Percentiles rank a stretch among this genome's conserved stretches.
Conservation (phyloP, 2,888 invertebrate genomes). For the Meteorus colon region DNA sequence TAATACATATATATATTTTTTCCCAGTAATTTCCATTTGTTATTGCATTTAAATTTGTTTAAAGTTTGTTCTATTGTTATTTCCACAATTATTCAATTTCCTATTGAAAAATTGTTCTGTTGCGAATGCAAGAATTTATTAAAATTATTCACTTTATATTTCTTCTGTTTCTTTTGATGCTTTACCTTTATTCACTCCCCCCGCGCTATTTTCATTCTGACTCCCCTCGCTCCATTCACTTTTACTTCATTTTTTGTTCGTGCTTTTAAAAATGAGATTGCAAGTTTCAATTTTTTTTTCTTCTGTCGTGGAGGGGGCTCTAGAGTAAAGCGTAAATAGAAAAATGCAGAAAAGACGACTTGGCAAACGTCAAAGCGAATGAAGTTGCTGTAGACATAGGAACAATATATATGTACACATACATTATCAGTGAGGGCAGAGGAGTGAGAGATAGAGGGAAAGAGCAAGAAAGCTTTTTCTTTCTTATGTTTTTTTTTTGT, state of each 20-base stretch:
- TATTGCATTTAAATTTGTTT: too few relatives aligned
- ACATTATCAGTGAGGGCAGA: not conserved
- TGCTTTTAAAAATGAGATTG: slow-evolving; percentile 30
- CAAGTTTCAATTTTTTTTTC: slow-evolving; percentile 13
- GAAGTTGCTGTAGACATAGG: slow-evolving; percentile 19
- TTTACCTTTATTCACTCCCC: not conserved
- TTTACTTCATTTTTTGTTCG: not conserved
- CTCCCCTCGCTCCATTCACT: not conserved
- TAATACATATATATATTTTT: not conserved
- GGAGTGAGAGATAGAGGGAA: not conserved
- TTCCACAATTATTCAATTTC: too few relatives aligned
- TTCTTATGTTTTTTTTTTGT: slow-evolving; percentile 19
- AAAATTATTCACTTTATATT: slow-evolving; percentile 21
- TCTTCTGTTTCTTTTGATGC: not conserved
- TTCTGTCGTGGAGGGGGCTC: not conserved
- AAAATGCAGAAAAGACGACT: slow-evolving; percentile 39
- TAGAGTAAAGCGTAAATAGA: slow-evolving; percentile 39
- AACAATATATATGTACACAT: not conserved
- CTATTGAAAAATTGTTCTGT: too few relatives aligned
- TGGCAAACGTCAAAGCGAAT: slow-evolving; percentile 44
- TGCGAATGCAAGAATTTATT: not conserved
- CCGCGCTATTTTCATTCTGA: too few relatives aligned
- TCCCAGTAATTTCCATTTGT: not conserved
- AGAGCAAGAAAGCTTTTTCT: slow-evolving; percentile 13
- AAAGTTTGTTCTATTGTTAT: not conserved